Evolutionary conservation across 1,140 invertebrate species (phyloP).

Genomic region (Dendrolimus punctatus): DNA sequence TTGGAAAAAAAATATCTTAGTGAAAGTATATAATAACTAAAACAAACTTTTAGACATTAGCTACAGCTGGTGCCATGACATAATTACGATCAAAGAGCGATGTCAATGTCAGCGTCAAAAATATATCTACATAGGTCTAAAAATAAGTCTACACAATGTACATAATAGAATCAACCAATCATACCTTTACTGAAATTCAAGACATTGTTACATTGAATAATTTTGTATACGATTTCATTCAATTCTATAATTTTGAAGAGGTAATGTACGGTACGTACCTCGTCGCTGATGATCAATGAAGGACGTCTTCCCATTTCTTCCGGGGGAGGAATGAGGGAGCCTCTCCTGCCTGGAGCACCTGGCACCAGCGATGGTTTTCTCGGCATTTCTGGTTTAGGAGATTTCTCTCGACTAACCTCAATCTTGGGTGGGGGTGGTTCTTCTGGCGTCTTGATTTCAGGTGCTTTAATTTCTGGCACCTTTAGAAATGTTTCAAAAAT

Average conservation of each 20-base stretch:
- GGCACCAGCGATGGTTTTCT: conserved; percentile 85
- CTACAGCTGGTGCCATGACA: no score
- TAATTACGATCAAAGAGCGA: conserved; percentile 10
- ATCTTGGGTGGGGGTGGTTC: conserved; percentile 86
- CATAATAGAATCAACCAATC: conserved; percentile 27
- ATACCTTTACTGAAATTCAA: conserved; percentile 41
- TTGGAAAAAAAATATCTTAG: no score
- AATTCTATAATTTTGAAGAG: conserved; percentile 8
- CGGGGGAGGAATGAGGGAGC: conserved; percentile 87
- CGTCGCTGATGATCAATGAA: conserved; percentile 92
- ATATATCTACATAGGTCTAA: conserved; percentile 7
- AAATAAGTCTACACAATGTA: conserved; percentile 33
- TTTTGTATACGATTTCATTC: conserved; percentile 5
- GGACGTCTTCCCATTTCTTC: conserved; percentile 88
- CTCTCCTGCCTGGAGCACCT: conserved; percentile 78
- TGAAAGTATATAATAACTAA: no score
- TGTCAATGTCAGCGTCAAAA: conserved; percentile 12
- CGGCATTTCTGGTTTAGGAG: conserved; percentile 75
- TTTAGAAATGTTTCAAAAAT: conserved; percentile 4
- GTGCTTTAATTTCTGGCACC: conserved; percentile 71
- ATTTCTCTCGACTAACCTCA: conserved; percentile 85
- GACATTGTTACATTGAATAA: conserved; percentile 19
- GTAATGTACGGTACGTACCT: conserved; percentile 75
- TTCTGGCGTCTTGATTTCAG: conserved; percentile 82
- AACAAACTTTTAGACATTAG: no score